Conservation (phyloP, 92 coral and sea anemone species). For the Galaxea fascicularis region DNA sequence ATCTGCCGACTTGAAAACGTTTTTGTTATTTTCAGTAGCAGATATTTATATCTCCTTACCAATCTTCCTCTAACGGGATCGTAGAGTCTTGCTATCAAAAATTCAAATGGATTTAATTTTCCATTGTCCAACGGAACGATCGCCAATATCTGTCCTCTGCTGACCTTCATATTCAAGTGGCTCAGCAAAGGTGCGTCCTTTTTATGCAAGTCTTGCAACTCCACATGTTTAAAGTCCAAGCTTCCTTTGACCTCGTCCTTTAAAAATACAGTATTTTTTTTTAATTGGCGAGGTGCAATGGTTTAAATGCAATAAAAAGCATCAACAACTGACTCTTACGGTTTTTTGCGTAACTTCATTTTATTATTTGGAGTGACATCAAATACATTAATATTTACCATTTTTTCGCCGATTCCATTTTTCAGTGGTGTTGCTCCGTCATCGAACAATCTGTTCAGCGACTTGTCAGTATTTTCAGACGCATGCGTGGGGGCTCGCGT, state of each 20-base stretch:
- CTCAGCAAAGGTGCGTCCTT: constrained; percentile 70
- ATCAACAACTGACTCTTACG: no score
- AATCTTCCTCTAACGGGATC: constrained; percentile 80
- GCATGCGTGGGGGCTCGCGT: constrained; percentile 83
- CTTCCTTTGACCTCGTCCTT: constrained; percentile 78
- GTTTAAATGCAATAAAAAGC: no score
- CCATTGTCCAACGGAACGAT: constrained; percentile 75
- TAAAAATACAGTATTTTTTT: background rate
- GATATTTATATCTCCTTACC: constrained; percentile 51
- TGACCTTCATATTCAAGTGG: constrained; percentile 68
- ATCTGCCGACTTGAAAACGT: no score
- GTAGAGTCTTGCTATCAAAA: constrained; percentile 82
- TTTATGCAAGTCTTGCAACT: constrained; percentile 73
- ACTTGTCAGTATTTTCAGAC: constrained; percentile 59
- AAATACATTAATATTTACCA: constrained; percentile 35
- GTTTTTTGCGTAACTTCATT: no score
- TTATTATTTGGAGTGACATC: background rate
- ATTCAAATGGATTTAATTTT: constrained; percentile 77
- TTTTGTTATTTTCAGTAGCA: no score
- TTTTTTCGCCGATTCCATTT: constrained; percentile 68
- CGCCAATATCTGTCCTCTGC: constrained; percentile 72
- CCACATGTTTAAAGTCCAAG: constrained; percentile 79
- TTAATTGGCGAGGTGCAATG: no score
- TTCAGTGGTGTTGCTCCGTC: constrained; percentile 29
- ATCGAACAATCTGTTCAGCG: constrained; percentile 72